These are phyloP conservation scores for Tarsius wallacei DNA, from an alignment of 2,797 vertebrate genomes.

Conservation along the genomic window DNA sequence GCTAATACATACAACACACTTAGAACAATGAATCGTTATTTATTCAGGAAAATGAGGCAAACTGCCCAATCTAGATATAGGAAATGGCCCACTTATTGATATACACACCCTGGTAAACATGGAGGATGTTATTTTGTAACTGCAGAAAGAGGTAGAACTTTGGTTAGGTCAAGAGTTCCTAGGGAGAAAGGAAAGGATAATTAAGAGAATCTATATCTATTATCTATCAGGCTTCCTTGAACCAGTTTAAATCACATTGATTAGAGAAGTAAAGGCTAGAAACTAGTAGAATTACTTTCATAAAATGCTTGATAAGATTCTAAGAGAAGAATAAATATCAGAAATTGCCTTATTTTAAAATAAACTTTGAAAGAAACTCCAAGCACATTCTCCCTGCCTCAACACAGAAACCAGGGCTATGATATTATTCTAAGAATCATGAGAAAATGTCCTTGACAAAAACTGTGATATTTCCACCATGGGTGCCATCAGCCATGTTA, in stretches of 20 bases:
- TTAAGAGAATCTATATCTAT: conserved; percentile 1
- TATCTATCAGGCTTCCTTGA: neutral
- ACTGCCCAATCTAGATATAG: neutral
- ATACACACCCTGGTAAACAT: neutral
- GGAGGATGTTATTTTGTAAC: neutral
- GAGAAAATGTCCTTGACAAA: neutral
- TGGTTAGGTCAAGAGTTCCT: neutral
- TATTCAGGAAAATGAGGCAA: conserved; percentile 53
- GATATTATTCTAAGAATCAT: neutral
- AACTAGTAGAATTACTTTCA: neutral
- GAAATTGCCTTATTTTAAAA: neutral
- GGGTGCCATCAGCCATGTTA: neutral
- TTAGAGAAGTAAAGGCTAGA: conserved; percentile 34
- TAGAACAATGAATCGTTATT: neutral
- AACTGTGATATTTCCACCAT: neutral
- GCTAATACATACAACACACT: neutral
- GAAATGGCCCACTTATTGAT: neutral
- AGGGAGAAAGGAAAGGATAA: neutral
- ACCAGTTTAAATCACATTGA: neutral
- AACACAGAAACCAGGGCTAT: neutral
- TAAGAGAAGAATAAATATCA: neutral
- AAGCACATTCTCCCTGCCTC: neutral
- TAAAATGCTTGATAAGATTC: neutral
- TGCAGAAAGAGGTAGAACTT: neutral
- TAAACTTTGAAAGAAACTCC: neutral